These are phyloP conservation scores for Chascanopsetta lugubris DNA, from an alignment of 2,113 vertebrate genomes.

Conservation along the genomic window DNA sequence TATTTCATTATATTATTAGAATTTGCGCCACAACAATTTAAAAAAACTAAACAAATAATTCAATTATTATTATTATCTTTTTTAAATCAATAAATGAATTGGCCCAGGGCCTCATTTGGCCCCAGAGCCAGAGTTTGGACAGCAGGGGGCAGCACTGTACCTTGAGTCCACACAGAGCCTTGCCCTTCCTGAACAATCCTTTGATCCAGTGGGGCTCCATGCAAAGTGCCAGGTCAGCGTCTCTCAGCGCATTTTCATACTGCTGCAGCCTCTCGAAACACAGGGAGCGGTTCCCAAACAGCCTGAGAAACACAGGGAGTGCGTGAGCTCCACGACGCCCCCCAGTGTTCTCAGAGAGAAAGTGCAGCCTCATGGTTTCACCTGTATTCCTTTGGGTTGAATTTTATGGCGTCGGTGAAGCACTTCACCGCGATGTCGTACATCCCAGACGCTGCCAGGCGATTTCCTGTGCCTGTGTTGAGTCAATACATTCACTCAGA, in stretches of 20 bases:
- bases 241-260: conserved; percentile 79
- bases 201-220: conserved; percentile 84
- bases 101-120: no score
- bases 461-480: conserved; percentile 77
- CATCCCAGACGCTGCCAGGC: conserved; percentile 72
- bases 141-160: conserved; percentile 55
- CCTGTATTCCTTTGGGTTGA: conserved; percentile 86
- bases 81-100: no score
- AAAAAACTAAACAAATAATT: not conserved
- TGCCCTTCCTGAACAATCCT: conserved; percentile 88
- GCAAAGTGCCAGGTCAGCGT: conserved; percentile 79
- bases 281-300: conserved; percentile 89
- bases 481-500: not conserved
- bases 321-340: no score
- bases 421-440: conserved; percentile 76
- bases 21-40: no score
- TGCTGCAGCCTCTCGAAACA: conserved; percentile 85
- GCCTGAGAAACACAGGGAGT: conserved; percentile 65
- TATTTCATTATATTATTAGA: no score
- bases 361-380: conserved; percentile 61
- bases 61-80: no score
- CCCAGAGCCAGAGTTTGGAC: no score
- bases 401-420: conserved; percentile 84
- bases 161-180: conserved; percentile 87
- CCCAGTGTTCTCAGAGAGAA: no score